phyloP scores from a whole-genome alignment of 2,113 vertebrate species.

The Bos javanicus region DNA sequence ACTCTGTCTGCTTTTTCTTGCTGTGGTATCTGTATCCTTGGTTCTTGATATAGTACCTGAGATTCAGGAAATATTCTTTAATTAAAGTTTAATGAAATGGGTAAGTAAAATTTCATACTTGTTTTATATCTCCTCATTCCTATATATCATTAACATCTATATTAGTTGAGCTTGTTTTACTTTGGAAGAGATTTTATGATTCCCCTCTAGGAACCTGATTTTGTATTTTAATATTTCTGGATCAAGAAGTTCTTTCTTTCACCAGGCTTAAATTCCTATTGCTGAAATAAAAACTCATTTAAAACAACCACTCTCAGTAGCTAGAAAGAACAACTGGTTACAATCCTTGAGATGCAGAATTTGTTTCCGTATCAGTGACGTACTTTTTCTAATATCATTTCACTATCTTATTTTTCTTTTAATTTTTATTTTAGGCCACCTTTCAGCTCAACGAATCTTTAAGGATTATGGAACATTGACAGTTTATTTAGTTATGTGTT shows the following conservation, averaged over 20 bases:
- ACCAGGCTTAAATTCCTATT: background rate
- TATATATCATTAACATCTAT: background rate
- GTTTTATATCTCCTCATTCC: background rate
- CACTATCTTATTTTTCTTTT: constrained; percentile 6
- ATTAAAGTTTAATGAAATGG: constrained; percentile 14
- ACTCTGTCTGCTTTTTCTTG: background rate
- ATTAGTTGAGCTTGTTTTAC: background rate
- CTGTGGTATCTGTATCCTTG: background rate
- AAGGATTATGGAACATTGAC: background rate
- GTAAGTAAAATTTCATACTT: background rate
- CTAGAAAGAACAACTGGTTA: background rate
- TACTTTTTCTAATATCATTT: background rate
- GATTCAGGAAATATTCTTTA: background rate
- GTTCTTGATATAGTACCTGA: background rate
- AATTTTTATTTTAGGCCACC: background rate
- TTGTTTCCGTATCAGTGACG: background rate
- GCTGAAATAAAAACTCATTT: background rate
- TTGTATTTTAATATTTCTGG: constrained; percentile 23
- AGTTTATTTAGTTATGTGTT: background rate
- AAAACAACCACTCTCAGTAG: background rate
- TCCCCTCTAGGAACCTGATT: background rate
- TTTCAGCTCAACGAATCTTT: background rate
- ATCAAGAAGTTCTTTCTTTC: constrained; percentile 7
- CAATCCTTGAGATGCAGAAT: background rate
- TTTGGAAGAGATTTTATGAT: constrained; percentile 38